Conservation (phyloP, 2,797 vertebrate genomes). For the Sphaeramia orbicularis region DNA sequence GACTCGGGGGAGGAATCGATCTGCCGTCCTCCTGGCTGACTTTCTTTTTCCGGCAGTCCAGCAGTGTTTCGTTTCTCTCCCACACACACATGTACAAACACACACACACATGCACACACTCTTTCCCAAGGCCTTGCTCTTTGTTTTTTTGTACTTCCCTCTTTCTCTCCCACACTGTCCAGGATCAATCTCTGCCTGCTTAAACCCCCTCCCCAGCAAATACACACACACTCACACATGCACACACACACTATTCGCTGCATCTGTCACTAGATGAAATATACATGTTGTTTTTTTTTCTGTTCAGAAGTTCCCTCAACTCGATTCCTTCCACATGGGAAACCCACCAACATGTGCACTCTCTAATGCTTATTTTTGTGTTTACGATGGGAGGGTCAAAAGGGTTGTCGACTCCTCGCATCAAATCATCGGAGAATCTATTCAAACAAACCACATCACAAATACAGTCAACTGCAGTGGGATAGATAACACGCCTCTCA, state of each 20-base stretch:
- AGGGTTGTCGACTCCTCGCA: conserved; percentile 34
- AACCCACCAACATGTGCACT: conserved; percentile 27
- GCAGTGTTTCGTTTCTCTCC: conserved; percentile 69
- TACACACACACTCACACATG: conserved; percentile 10
- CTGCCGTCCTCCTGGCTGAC: conserved; percentile 76
- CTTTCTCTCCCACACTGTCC: conserved; percentile 73
- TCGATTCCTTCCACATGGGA: conserved; percentile 70
- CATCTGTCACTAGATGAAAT: conserved; percentile 60
- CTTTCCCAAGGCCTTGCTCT: conserved; percentile 67
- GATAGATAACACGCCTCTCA: conserved; percentile 38
- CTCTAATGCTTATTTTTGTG: conserved; percentile 67
- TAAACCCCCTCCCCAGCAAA: conserved; percentile 15
- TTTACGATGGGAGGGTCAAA: conserved; percentile 63
- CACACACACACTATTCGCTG: conserved; percentile 21
- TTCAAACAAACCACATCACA: conserved; percentile 69
- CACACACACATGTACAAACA: conserved; percentile 46
- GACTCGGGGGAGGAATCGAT: conserved; percentile 81
- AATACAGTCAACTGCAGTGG: conserved; percentile 42
- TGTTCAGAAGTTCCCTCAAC: conserved; percentile 34
- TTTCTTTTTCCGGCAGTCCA: conserved; percentile 76
- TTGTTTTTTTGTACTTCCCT: conserved; percentile 56
- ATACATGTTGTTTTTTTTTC: conserved; percentile 7
- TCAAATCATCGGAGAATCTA: conserved; percentile 60
- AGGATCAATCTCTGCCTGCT: conserved; percentile 71
- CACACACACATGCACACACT: conserved; percentile 23